Evolutionary conservation across 1,140 invertebrate genomes (phyloP).

Genomic region (Intoshia linei): DNA sequence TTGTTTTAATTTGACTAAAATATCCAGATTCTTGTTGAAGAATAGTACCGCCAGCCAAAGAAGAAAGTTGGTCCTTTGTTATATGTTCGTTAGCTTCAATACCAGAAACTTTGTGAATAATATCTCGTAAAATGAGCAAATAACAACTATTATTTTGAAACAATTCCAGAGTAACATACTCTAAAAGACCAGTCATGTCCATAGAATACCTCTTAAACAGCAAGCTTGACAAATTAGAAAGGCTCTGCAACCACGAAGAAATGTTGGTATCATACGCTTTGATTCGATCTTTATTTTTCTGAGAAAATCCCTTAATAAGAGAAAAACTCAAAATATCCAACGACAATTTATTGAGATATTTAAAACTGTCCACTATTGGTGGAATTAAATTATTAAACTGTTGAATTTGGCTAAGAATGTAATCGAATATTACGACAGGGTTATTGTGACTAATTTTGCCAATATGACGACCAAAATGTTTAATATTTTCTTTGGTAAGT

Average conservation of each 20-base stretch:
- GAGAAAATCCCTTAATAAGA: slow-evolving; percentile 10
- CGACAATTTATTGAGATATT: slow-evolving; percentile 68
- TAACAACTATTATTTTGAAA: slow-evolving; percentile 36
- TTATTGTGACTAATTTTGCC: slow-evolving; percentile 82
- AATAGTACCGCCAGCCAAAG: slow-evolving; percentile 72
- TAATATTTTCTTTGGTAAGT: slow-evolving; percentile 87
- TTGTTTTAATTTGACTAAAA: slow-evolving; percentile 75
- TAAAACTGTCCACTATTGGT: slow-evolving; percentile 81
- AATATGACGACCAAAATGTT: slow-evolving; percentile 62
- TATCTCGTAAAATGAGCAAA: slow-evolving; percentile 69
- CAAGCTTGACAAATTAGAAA: slow-evolving; percentile 64
- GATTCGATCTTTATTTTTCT: slow-evolving; percentile 30
- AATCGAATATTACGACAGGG: slow-evolving; percentile 72
- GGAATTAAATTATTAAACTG: slow-evolving; percentile 74
- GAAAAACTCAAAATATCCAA: slow-evolving; percentile 65
- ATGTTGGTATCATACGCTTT: slow-evolving; percentile 70
- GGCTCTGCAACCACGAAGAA: slow-evolving; percentile 57
- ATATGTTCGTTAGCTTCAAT: slow-evolving; percentile 81
- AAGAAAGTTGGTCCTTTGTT: slow-evolving; percentile 69
- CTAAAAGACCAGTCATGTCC: slow-evolving; percentile 62
- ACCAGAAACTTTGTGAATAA: slow-evolving; percentile 93
- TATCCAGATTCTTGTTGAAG: slow-evolving; percentile 71
- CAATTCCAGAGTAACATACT: slow-evolving; percentile 42
- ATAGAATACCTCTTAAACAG: slow-evolving; percentile 88
- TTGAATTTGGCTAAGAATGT: slow-evolving; percentile 63